A percentile compares a stretch with the other conserved stretches of the same genome.
Conservation (phyloP, 1,140 invertebrate species). For the Popillia japonica region DNA sequence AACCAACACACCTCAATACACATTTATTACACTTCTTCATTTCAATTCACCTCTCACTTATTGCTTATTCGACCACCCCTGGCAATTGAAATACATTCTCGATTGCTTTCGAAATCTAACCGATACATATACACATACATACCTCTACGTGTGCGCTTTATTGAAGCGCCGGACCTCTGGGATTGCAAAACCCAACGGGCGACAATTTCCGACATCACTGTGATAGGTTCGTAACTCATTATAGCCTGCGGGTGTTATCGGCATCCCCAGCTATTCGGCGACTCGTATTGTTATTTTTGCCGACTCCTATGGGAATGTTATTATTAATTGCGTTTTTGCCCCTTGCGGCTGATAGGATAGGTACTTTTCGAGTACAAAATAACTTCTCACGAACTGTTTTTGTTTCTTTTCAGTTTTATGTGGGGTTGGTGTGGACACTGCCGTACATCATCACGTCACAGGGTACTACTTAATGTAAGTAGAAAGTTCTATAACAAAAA, state of each 20-base stretch:
- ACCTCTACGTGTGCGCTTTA: neutral
- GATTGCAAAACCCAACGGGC: neutral
- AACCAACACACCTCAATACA: no score
- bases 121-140: no score
- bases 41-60: no score
- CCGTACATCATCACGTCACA: conserved; percentile 48
- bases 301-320: conserved; percentile 5
- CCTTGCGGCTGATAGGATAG: neutral
- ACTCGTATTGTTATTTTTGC: conserved; percentile 24
- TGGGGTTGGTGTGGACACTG: conserved; percentile 52
- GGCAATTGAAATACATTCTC: no score
- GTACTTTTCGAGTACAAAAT: neutral
- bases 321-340: conserved; percentile 21
- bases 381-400: neutral
- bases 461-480: conserved; percentile 55
- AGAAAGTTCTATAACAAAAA: neutral
- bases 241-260: neutral
- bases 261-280: neutral
- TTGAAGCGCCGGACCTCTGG: neutral
- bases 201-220: neutral
- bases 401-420: conserved; percentile 49
- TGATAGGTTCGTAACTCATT: conserved; percentile 21
- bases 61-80: no score
- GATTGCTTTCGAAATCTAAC: no score
- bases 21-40: no score